phyloP scores from a whole-genome alignment of 2,797 vertebrate species.

The Acanthurus tractus region DNA sequence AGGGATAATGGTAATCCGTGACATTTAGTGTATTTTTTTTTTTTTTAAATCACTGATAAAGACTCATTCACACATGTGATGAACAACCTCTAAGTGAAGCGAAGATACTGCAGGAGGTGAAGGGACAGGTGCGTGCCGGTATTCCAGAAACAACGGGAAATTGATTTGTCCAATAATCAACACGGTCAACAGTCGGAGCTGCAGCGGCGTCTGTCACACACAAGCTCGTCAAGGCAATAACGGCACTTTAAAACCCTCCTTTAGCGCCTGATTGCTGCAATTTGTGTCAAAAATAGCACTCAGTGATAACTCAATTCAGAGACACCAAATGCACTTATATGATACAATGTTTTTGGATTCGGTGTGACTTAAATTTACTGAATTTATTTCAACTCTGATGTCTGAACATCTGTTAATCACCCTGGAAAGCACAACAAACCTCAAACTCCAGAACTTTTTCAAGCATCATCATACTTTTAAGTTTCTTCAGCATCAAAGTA shows the following conservation, averaged over 20 bases:
- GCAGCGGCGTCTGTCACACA: constrained; percentile 26
- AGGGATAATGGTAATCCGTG: background rate
- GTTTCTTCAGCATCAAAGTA: background rate
- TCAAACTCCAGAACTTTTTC: background rate
- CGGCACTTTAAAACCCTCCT: constrained; percentile 35
- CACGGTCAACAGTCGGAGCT: constrained; percentile 32
- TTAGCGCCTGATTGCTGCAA: constrained; percentile 13
- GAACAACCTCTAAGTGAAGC: background rate
- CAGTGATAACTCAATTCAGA: constrained; percentile 15
- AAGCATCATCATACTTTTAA: background rate
- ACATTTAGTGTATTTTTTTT: too few relatives aligned
- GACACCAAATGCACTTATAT: background rate
- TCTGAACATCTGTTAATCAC: background rate
- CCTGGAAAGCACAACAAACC: background rate
- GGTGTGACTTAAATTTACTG: background rate
- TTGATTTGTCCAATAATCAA: constrained; percentile 31
- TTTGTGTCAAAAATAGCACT: constrained; percentile 29
- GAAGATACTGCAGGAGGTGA: constrained; percentile 10
- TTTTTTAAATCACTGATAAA: background rate
- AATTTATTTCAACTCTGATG: background rate
- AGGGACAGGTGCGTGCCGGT: constrained; percentile 34
- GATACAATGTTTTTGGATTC: constrained; percentile 1
- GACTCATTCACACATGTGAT: background rate
- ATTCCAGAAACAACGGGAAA: constrained; percentile 18
- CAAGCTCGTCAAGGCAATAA: constrained; percentile 37